A percentile compares a stretch with the other conserved stretches of the same genome.
Conservation (phyloP, 2,888 invertebrate genomes). For the Epinotia ramella region DNA sequence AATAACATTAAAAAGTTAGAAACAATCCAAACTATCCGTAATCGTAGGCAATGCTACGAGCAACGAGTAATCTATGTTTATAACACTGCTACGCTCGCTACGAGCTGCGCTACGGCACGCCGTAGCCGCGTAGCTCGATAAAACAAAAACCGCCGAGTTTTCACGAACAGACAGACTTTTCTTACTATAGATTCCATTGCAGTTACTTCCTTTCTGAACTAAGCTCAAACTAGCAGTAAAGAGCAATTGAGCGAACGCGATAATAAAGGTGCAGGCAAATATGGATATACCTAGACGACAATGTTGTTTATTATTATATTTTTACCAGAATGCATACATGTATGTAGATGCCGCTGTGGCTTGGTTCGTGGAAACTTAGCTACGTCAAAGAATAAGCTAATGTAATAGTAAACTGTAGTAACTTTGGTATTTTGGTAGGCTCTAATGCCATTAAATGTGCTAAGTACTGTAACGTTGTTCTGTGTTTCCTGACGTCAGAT, state of each 20-base stretch:
- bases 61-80: neutral
- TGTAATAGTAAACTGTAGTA: too few species aligned
- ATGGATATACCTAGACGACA: constrained; percentile 5
- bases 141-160: constrained; percentile 17
- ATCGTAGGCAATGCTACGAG: neutral
- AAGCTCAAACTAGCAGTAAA: neutral
- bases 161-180: neutral
- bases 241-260: constrained; percentile 16
- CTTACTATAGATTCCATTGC: neutral
- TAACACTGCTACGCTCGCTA: constrained; percentile 16
- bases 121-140: constrained; percentile 40
- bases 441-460: too few species aligned
- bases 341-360: neutral
- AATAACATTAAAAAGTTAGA: constrained; percentile 1
- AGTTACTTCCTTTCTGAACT: neutral
- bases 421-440: too few species aligned
- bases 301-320: constrained; percentile 14
- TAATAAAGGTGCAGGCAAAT: constrained; percentile 18
- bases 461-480: too few species aligned
- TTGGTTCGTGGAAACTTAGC: neutral
- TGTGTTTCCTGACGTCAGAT: too few species aligned
- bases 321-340: neutral
- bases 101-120: constrained; percentile 1
- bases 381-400: too few species aligned
- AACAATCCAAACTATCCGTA: neutral